Conservation (phyloP, 2,113 vertebrate genomes). For the Plestiodon gilberti region DNA sequence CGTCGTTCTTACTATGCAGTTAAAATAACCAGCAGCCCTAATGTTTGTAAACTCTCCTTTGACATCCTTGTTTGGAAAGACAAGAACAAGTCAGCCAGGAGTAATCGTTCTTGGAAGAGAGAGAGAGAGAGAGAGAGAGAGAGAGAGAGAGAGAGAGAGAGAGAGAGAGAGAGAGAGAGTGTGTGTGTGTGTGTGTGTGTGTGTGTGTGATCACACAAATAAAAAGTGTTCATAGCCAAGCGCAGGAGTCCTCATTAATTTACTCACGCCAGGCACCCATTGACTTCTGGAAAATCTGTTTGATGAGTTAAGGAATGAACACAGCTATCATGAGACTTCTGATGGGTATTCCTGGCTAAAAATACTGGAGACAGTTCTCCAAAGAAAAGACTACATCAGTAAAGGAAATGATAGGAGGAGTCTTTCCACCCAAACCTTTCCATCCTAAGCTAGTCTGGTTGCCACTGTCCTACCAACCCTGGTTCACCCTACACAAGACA, state of each 20-base stretch:
- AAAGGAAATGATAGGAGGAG: background rate
- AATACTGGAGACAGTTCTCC: background rate
- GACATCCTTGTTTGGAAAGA: background rate
- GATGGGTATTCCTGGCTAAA: background rate
- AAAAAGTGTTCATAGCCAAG: background rate
- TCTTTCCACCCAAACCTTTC: background rate
- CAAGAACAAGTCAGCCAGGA: background rate
- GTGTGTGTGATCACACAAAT: no score
- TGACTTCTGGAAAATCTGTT: background rate
- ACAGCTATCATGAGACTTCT: background rate
- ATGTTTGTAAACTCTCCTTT: background rate
- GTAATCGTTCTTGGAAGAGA: background rate
- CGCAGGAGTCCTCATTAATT: background rate
- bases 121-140: no score
- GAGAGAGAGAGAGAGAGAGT: no score
- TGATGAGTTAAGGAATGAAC: background rate
- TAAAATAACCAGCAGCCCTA: background rate
- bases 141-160: no score
- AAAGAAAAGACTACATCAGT: background rate
- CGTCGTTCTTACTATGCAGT: background rate
- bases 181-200: no score
- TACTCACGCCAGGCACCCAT: background rate
- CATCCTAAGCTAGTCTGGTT: background rate
- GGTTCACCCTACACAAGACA: background rate
- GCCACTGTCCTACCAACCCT: background rate